These are phyloP conservation scores for Cremastinae sp. DNA, from an alignment of 2,888 invertebrate species.

Conservation along the genomic window DNA sequence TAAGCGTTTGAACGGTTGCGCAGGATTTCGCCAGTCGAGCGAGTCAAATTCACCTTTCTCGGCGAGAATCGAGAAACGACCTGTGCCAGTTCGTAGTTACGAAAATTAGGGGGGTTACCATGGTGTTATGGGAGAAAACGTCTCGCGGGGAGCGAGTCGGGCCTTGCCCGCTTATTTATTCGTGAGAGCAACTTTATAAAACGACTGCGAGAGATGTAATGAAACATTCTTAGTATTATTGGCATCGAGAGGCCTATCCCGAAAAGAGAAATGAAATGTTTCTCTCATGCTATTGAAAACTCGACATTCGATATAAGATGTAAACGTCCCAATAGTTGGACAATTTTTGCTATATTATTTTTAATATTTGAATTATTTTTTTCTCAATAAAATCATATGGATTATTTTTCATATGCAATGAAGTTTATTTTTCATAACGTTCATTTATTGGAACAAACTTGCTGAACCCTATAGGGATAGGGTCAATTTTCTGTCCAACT, in stretches of 20 bases:
- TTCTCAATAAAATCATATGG: no score
- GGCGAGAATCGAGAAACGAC: conserved; percentile 20
- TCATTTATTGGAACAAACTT: no score
- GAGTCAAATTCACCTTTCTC: conserved; percentile 60
- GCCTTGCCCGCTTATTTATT: conserved; percentile 37
- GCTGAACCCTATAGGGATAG: no score
- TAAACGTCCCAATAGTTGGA: no score
- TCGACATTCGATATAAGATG: no score
- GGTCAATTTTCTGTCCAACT: no score
- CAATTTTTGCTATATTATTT: no score
- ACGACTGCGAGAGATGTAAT: conserved; percentile 75
- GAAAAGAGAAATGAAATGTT: no score
- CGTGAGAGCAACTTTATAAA: conserved; percentile 66
- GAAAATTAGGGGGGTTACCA: conserved; percentile 76
- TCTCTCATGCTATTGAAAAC: no score
- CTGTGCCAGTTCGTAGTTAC: conserved; percentile 59
- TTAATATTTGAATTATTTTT: no score
- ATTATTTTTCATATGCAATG: no score
- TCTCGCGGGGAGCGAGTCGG: conserved; percentile 11
- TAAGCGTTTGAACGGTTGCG: conserved; percentile 58
- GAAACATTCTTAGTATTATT: conserved; percentile 77
- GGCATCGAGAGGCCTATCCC: conserved; percentile 62
- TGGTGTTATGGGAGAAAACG: conserved; percentile 68
- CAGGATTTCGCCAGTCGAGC: conserved; percentile 56
- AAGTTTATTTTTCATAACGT: no score